These are phyloP conservation scores for Chalcosyrphus nemorum DNA, from an alignment of 2,888 invertebrate species.

Conservation along the genomic window DNA sequence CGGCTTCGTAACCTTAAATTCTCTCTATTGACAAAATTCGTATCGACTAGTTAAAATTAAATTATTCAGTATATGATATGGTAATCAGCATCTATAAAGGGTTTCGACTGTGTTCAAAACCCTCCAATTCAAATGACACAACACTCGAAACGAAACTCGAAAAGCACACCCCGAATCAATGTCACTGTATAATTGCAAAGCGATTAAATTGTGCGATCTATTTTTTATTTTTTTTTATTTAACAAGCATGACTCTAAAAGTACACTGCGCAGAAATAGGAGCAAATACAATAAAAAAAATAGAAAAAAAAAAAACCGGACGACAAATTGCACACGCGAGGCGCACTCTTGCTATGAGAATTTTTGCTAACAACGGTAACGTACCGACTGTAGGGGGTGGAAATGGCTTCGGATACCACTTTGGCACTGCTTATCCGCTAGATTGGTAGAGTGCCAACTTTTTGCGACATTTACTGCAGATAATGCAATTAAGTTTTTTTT, in stretches of 20 bases:
- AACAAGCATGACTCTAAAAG: conserved; percentile 48
- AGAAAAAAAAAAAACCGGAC: background rate
- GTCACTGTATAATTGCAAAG: conserved; percentile 58
- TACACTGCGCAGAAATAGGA: conserved; percentile 12
- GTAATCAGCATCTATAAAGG: conserved; percentile 6
- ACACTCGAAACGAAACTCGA: conserved; percentile 5
- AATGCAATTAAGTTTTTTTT: background rate
- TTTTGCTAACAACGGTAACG: background rate
- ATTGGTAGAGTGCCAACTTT: conserved; percentile 34
- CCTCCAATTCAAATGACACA: conserved; percentile 1
- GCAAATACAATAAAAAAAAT: no score
- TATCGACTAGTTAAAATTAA: background rate
- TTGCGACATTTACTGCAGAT: background rate
- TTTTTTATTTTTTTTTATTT: conserved; percentile 26
- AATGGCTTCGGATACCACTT: conserved; percentile 14
- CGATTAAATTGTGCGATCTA: conserved; percentile 50
- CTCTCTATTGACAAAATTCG: background rate
- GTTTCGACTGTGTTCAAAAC: conserved; percentile 16
- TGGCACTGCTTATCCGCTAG: conserved; percentile 13
- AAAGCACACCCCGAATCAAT: conserved; percentile 56
- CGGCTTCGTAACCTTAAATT: conserved; percentile 20
- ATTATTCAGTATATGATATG: background rate
- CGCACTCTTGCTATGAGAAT: conserved; percentile 43
- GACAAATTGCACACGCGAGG: conserved; percentile 39
- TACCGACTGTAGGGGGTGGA: background rate